Base-by-base conservation (phyloP, 1,140 invertebrate species). In the Scaptodrosophila lebanonensis region DNA sequence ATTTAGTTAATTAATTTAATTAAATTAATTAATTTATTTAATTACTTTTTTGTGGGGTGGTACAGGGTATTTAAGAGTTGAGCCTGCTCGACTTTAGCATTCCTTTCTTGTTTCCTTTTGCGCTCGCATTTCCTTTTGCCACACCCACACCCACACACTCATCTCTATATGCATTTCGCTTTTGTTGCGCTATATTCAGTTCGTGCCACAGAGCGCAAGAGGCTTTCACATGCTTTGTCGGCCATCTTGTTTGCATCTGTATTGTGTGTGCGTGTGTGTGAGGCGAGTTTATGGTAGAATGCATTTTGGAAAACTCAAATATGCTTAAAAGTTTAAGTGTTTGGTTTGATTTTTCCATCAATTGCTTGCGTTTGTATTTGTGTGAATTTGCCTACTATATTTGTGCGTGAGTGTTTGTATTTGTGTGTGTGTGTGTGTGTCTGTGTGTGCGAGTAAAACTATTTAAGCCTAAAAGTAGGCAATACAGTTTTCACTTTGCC, bases 321-420 rank as follows among this genome's bases (percentile, higher is more conserved):
- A 71, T 65, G 68, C 61, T 79, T 56, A 79, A 72, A 73, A 68
- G 56, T 69, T 79, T 52, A 71, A 77, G 64, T 67, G 65, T 39
- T 68, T 35, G 73, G 52, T 73, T 77, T 77, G 68, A 79, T 82
- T 82, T n/a, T 72, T 79, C 64, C 68, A 79, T 73, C 64, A 68
- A 69, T 79, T 61, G 36, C 45, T 36, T 22, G 32, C 47, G 29
- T 18, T 6, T 22, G 12, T 48, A 38, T 13, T 35, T 13, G 11
- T 20, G 36, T 6, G 40, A 36, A 30, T 30, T 15, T 16, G 9
- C 16, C 13, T 32, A 3, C n/a, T 3, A 3, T 16, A 12, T 15
- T 12, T 18, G n/a, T 30, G 18, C 7, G 20, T 12, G 36, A 48
- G 32, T 22, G 33, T 6, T 33, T 5, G 32, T n/a, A 35, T 38